These are phyloP conservation scores for Phalacrocorax carbo DNA, from an alignment of 2,113 vertebrate species.

Conservation along the genomic window DNA sequence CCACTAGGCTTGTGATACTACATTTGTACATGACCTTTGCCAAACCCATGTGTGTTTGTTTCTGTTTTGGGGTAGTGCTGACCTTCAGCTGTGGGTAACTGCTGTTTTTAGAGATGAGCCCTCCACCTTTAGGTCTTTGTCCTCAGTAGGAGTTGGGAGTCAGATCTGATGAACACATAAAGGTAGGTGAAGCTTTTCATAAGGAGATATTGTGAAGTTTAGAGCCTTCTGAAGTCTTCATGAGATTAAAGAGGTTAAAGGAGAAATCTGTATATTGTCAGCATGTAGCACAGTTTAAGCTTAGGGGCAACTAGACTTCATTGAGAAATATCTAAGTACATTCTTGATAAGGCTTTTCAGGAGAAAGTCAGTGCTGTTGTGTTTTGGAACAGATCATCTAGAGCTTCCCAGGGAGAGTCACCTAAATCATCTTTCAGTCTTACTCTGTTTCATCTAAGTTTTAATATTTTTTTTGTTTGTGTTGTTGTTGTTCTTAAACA, in stretches of 20 bases:
- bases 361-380: background rate
- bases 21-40: background rate
- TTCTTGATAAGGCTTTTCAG: background rate
- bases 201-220: background rate
- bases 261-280: background rate
- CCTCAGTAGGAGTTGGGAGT: background rate
- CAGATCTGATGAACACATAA: background rate
- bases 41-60: background rate
- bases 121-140: background rate
- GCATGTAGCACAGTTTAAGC: background rate
- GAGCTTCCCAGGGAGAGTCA: background rate
- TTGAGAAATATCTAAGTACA: background rate
- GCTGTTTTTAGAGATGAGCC: background rate
- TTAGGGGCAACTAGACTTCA: background rate
- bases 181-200: background rate
- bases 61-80: background rate
- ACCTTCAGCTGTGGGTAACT: background rate
- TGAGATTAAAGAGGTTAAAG: background rate
- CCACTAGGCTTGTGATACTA: background rate
- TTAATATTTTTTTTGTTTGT: background rate
- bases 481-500: background rate
- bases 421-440: background rate
- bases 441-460: background rate
- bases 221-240: background rate
- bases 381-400: background rate